Conservation (phyloP, 2,113 vertebrate genomes). For the Clarias gariepinus region DNA sequence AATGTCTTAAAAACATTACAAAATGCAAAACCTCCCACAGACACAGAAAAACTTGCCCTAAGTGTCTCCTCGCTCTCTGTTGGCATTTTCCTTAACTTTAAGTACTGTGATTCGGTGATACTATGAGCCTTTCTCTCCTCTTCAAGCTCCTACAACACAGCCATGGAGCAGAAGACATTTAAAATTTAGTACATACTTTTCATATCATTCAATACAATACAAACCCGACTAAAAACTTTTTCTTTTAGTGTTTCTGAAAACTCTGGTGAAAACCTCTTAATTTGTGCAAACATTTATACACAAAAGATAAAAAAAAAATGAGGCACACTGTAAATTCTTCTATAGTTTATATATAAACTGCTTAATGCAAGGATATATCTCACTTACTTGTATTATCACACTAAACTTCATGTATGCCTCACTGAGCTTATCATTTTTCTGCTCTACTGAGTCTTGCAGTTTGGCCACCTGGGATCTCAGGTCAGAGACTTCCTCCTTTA, state of each 20-base stretch:
- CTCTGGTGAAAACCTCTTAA: too few relatives aligned
- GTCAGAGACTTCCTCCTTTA: too few relatives aligned
- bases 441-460: background rate
- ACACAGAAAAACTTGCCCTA: background rate
- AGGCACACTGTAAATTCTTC: background rate
- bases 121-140: background rate
- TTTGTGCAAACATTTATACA: background rate
- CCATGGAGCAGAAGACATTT: background rate
- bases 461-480: too few relatives aligned
- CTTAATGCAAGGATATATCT: background rate
- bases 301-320: background rate
- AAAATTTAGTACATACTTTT: background rate
- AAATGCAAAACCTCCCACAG: background rate
- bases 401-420: background rate
- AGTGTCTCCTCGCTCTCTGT: background rate
- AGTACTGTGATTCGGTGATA: background rate
- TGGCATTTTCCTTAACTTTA: background rate
- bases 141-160: background rate
- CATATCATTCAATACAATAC: background rate
- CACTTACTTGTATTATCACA: background rate
- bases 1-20: background rate
- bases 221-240: background rate
- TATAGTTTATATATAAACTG: background rate
- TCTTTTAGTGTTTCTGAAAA: background rate
- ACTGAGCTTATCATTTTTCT: background rate